A percentile compares a stretch with the other conserved stretches of the same genome.
These are phyloP conservation scores for Muraenolepis orangiensis DNA, from an alignment of 2,797 vertebrate genomes.

Conservation along the genomic window DNA sequence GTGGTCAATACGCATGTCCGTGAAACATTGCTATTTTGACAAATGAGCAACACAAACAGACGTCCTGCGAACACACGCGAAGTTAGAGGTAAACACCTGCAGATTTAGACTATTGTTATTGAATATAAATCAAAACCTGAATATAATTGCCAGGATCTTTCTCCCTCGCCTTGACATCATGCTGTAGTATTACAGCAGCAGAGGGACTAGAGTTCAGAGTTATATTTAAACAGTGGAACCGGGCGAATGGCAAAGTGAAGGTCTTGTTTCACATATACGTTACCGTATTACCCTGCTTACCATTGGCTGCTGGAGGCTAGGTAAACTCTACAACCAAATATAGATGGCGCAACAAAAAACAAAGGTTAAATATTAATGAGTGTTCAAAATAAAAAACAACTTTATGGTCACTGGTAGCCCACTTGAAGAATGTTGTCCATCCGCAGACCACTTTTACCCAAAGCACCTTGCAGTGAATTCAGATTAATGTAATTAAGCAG, in stretches of 20 bases:
- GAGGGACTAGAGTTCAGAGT: constrained; percentile 51
- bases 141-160: background rate
- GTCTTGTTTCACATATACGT: constrained; percentile 69
- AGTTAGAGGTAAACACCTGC: too few relatives aligned
- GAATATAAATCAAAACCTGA: background rate
- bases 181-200: constrained; percentile 17
- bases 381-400: background rate
- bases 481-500: background rate
- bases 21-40: background rate
- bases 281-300: constrained; percentile 42
- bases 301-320: constrained; percentile 15
- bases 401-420: background rate
- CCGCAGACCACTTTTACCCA: background rate
- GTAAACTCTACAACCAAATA: constrained; percentile 13
- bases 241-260: constrained; percentile 63
- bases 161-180: constrained; percentile 30
- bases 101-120: background rate
- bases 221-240: constrained; percentile 72
- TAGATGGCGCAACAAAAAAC: background rate
- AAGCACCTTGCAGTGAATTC: background rate
- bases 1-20: background rate
- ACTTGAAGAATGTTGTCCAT: background rate
- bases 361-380: background rate
- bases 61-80: background rate
- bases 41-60: background rate